Base-by-base conservation (phyloP, 2,888 invertebrate species). In the Apomyelois bistriatella region DNA sequence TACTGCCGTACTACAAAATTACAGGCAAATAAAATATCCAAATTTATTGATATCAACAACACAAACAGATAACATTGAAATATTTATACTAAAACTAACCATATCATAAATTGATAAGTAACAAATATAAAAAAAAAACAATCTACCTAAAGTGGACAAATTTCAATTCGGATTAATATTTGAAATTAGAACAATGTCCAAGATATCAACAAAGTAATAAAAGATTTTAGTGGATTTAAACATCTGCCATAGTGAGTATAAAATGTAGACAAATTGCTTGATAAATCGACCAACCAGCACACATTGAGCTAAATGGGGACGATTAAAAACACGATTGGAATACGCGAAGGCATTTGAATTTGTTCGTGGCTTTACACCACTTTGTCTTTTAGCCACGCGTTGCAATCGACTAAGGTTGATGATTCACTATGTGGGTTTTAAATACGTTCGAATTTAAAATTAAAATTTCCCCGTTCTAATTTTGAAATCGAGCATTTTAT, bases 341-440 rank as follows among this genome's bases (percentile, higher is more conserved):
- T 53, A 53, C 53, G 58, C 38, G 62, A 50, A 57, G 64, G 49
- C 15, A 62, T 68, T 68, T 61, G 22, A 60, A 60, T 62, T 66
- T 57, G 43, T 46, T 50, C 40, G 50, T 51, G 62, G 59, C 40
- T 54, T 15, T 6, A 52, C 60, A 49, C 53, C 55, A 53, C 30
- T 50, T 30, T 15, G 40, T 50, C 40, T 50, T 32, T 50, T 8
- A 56, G 47, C 56, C 58, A 52, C 56, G 53, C 52, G 38, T 51
- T 48, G 30, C 40, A 8, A 16, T 40, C 40, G 40, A 40, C 15
- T 38, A 38, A 2, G 9, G 32, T 32, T 9, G 32, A 32, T 32
- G 32, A 7, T 32, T 10, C 10, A 32, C 7, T 32, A 10, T 3
- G 32, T 32, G 3, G 22, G 5, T 22, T 22, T 22, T 22, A 22